These are phyloP conservation scores for Limonius californicus DNA, from an alignment of 1,140 invertebrate species.

Conservation along the genomic window DNA sequence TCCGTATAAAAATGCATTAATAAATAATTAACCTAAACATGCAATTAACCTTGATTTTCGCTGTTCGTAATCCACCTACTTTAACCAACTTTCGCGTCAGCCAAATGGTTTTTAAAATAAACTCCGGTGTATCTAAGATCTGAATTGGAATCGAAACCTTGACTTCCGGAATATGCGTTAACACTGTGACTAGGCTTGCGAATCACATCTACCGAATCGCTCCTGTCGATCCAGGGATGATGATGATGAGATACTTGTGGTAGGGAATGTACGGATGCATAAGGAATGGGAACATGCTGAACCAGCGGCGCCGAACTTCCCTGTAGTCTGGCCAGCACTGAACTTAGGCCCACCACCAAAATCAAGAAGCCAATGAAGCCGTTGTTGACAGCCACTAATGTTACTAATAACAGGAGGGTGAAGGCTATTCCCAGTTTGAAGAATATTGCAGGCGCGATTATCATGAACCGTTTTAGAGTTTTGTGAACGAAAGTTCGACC, in stretches of 20 bases:
- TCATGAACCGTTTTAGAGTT: too few species aligned
- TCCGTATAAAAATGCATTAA: too few species aligned
- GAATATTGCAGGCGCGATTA: conserved; percentile 44
- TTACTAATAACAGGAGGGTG: conserved; percentile 41
- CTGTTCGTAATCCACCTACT: too few species aligned
- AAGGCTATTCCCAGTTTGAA: conserved; percentile 46
- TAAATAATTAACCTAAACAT: too few species aligned
- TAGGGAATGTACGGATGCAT: background rate
- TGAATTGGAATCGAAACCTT: background rate
- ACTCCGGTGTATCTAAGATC: background rate
- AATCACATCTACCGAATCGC: conserved; percentile 10
- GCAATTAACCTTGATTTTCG: too few species aligned
- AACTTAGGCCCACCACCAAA: conserved; percentile 43
- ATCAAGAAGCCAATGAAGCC: conserved; percentile 44
- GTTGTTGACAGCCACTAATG: conserved; percentile 43
- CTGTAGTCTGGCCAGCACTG: conserved; percentile 41
- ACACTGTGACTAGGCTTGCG: background rate
- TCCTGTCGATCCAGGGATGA: conserved; percentile 27
- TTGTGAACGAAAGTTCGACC: too few species aligned
- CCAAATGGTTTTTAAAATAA: background rate
- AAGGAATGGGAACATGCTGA: background rate
- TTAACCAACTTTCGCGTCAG: background rate
- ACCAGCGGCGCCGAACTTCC: conserved; percentile 26
- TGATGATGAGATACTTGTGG: conserved; percentile 29
- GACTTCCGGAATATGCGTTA: background rate